Percentiles rank a stretch among this genome's conserved stretches.
Conservation (phyloP, 2,797 vertebrate genomes). For the Argya squamiceps region DNA sequence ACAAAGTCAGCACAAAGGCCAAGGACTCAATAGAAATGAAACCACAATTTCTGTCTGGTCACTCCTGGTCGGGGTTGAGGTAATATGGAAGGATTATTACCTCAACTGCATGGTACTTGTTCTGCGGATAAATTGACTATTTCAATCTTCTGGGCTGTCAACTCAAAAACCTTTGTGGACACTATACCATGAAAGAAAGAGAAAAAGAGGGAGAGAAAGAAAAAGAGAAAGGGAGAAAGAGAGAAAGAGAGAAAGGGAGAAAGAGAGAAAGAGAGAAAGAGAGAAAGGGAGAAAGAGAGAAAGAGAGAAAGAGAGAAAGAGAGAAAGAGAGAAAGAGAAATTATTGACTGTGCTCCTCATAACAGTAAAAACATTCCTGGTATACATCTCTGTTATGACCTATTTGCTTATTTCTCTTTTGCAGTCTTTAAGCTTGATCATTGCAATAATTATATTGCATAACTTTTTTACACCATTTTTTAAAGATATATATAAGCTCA, state of each 20-base stretch:
- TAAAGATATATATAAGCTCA: background rate
- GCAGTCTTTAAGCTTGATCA: background rate
- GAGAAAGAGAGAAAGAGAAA: background rate
- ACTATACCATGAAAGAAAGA: background rate
- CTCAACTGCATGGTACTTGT: background rate
- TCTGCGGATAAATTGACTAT: slow-evolving; percentile 32
- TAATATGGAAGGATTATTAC: slow-evolving; percentile 43
- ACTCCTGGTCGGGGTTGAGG: slow-evolving; percentile 10
- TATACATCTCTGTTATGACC: background rate
- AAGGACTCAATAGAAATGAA: slow-evolving; percentile 43
- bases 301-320: background rate
- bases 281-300: background rate
- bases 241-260: background rate
- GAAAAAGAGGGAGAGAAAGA: background rate
- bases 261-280: background rate
- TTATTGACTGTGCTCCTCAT: background rate
- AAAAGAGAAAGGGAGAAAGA: background rate
- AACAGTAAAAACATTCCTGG: background rate
- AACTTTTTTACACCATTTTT: background rate
- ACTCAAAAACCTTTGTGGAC: slow-evolving; percentile 3
- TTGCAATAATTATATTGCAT: background rate
- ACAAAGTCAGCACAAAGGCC: slow-evolving; percentile 31
- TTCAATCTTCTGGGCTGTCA: slow-evolving; percentile 50
- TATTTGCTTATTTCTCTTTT: background rate
- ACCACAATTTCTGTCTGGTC: background rate